phyloP scores from a whole-genome alignment of 23 tunicate species.

The Corella eumyota region DNA sequence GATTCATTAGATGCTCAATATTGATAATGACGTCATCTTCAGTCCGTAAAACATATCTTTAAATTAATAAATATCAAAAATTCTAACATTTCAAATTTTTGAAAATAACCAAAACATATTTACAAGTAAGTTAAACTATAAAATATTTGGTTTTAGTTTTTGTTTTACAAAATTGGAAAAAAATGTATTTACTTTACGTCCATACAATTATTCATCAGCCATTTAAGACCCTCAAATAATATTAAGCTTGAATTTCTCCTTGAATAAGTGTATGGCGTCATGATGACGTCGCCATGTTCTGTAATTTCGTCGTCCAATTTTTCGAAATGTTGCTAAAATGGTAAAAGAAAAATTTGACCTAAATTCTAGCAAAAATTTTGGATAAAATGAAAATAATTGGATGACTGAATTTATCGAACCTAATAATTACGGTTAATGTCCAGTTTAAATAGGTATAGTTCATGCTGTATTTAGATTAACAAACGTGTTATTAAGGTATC shows the following conservation, averaged over 20 bases:
- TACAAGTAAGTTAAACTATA: too few relatives aligned
- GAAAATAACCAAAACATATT: too few relatives aligned
- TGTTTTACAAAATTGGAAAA: neutral
- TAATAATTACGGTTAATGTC: too few relatives aligned
- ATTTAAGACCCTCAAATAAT: slow-evolving; percentile 28
- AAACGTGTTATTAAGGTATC: too few relatives aligned
- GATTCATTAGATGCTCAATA: slow-evolving; percentile 27
- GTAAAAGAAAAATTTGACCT: neutral
- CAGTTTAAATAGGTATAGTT: too few relatives aligned
- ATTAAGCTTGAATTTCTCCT: slow-evolving; percentile 66
- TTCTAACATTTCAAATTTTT: neutral
- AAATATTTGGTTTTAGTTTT: too few relatives aligned
- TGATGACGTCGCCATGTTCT: slow-evolving; percentile 27
- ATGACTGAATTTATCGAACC: too few relatives aligned
- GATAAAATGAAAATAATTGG: too few relatives aligned
- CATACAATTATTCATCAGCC: slow-evolving; percentile 31
- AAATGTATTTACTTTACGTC: slow-evolving; percentile 22
- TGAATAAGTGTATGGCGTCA: slow-evolving; percentile 25
- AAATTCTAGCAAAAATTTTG: too few relatives aligned
- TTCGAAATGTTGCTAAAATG: slow-evolving; percentile 2
- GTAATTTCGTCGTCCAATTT: slow-evolving; percentile 18
- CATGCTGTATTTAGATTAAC: too few relatives aligned
- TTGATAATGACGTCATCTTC: slow-evolving; percentile 89
- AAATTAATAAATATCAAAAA: neutral
- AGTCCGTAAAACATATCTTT: slow-evolving; percentile 55